Conservation (phyloP, 2,113 vertebrate species). For the Pipa parva region DNA sequence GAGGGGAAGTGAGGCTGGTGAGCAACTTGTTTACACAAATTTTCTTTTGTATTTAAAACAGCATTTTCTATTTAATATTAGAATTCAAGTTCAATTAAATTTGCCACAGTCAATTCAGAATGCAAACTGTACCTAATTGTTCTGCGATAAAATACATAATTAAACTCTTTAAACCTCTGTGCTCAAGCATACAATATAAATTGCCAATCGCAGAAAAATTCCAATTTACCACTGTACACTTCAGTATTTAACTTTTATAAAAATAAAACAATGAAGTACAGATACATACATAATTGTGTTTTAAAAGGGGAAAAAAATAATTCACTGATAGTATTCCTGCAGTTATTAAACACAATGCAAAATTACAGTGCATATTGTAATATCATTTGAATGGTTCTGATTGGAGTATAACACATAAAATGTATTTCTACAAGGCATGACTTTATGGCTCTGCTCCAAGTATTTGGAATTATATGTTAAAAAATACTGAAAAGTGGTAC, state of each 20-base stretch:
- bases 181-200: neutral
- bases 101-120: constrained; percentile 1
- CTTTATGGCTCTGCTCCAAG: no score
- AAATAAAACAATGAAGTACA: neutral
- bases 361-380: neutral
- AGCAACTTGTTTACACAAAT: neutral
- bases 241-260: neutral
- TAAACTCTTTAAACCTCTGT: neutral
- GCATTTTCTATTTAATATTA: neutral
- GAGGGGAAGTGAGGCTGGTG: neutral
- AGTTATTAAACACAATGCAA: neutral
- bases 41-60: neutral
- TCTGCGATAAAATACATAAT: neutral
- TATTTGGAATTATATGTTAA: no score
- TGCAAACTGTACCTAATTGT: constrained; percentile 2
- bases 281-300: neutral
- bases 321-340: neutral
- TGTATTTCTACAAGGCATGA: neutral
- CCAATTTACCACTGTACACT: neutral
- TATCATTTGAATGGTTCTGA: neutral
- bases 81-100: neutral
- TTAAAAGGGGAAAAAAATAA: neutral
- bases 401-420: neutral
- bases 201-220: neutral
- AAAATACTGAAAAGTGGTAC: neutral